Conservation (phyloP, 1,140 invertebrate genomes). For the Diorhabda elongata region DNA sequence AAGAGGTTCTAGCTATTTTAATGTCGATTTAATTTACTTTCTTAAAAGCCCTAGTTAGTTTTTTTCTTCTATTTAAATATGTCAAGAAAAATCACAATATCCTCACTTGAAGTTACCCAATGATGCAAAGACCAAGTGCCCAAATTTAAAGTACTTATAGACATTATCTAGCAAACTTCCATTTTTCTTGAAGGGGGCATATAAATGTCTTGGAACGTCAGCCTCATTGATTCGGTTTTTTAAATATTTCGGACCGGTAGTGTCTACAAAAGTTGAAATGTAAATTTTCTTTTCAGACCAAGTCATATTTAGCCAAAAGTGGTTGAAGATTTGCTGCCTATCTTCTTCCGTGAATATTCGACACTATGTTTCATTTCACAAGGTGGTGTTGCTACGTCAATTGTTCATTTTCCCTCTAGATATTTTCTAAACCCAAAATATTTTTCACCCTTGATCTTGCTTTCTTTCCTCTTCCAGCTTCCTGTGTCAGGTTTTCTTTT, state of each 20-base stretch:
- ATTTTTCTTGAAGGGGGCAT: background rate
- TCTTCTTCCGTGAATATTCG: background rate
- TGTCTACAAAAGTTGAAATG: background rate
- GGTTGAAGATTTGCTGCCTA: background rate
- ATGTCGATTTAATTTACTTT: too few relatives aligned
- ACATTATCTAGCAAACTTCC: background rate
- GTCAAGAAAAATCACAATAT: background rate
- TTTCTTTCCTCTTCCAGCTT: background rate
- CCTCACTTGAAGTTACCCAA: background rate
- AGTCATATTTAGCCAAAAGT: background rate
- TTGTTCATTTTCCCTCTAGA: constrained; percentile 7
- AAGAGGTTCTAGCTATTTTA: too few relatives aligned
- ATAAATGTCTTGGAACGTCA: background rate
- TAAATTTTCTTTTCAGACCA: background rate
- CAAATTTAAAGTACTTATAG: background rate
- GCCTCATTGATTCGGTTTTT: background rate
- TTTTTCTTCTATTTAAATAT: too few relatives aligned
- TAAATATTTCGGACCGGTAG: background rate
- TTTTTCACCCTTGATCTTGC: background rate
- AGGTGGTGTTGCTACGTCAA: background rate
- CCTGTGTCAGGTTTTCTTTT: constrained; percentile 1
- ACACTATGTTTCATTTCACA: background rate
- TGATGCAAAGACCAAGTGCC: too few relatives aligned
- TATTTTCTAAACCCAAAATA: constrained; percentile 4
- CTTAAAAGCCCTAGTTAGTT: too few relatives aligned